These are phyloP conservation scores for Tuta absoluta DNA, from an alignment of 2,888 invertebrate genomes.

Conservation along the genomic window DNA sequence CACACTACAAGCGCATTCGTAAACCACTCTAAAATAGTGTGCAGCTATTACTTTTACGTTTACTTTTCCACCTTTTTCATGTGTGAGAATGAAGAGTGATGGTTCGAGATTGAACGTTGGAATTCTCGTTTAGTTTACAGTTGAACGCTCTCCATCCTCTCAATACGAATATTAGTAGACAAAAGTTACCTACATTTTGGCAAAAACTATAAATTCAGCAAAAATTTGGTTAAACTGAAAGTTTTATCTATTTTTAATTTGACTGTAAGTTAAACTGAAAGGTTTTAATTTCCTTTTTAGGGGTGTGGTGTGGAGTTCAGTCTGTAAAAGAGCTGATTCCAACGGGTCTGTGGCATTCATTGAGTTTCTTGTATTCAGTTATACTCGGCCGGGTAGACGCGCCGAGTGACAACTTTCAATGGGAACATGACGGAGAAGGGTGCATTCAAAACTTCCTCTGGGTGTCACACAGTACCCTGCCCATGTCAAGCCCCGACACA, in stretches of 20 bases:
- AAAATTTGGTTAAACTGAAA: too few species aligned
- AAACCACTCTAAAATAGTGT: too few species aligned
- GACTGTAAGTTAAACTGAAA: background rate
- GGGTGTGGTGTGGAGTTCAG: background rate
- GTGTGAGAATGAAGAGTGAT: slow-evolving; percentile 1
- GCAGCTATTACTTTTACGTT: background rate
- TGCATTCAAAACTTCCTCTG: slow-evolving; percentile 12
- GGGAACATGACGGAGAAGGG: background rate
- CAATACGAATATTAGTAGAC: background rate
- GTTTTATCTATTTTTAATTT: too few species aligned
- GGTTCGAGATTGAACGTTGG: background rate
- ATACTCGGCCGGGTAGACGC: background rate
- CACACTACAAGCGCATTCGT: background rate
- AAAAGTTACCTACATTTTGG: too few species aligned
- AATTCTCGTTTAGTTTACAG: slow-evolving; percentile 5
- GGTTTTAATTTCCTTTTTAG: background rate
- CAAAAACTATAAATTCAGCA: too few species aligned
- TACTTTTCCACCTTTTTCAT: slow-evolving; percentile 2
- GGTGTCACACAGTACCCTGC: too few species aligned
- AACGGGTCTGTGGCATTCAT: background rate
- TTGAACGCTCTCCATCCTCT: background rate
- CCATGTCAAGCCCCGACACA: background rate
- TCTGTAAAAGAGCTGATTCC: background rate
- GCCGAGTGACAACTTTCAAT: background rate
- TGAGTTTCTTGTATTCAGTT: background rate